Conservation (phyloP, 2,888 invertebrate genomes). For the Drosophila cracens region DNA sequence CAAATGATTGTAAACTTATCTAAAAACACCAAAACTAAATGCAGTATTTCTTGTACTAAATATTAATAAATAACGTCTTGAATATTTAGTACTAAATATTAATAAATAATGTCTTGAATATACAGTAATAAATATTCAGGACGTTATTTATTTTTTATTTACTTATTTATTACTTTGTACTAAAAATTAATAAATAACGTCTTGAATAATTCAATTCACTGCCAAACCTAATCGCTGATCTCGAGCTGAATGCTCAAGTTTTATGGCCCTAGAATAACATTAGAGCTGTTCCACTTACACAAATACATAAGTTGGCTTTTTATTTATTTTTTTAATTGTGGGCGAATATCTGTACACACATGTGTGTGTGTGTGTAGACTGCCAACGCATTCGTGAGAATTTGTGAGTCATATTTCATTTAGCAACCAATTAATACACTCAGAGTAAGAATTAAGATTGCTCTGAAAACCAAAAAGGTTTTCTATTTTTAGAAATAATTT, state of each 20-base stretch:
- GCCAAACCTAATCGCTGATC: slow-evolving; percentile 38
- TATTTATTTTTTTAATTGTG: slow-evolving; percentile 13
- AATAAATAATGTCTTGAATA: slow-evolving; percentile 30
- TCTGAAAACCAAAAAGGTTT: not conserved
- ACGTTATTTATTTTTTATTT: too few relatives aligned
- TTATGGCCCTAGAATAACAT: slow-evolving; percentile 69
- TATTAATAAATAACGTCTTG: slow-evolving; percentile 24
- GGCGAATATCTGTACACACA: not conserved
- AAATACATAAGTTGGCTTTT: slow-evolving; percentile 23
- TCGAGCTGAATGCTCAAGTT: slow-evolving; percentile 29
- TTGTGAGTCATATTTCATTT: slow-evolving; percentile 43
- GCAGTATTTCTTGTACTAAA: slow-evolving; percentile 7
- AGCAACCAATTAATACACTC: slow-evolving; percentile 29
- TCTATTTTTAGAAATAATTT: not conserved
- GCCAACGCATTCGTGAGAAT: slow-evolving; percentile 46
- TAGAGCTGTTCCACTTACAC: slow-evolving; percentile 70
- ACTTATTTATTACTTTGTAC: slow-evolving; percentile 1
- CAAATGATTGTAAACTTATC: slow-evolving; percentile 21
- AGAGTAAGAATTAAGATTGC: not conserved
- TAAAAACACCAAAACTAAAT: slow-evolving; percentile 32
- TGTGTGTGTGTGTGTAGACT: slow-evolving; percentile 5
- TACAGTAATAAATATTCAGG: too few relatives aligned
- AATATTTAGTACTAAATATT: slow-evolving; percentile 51
- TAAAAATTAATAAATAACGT: slow-evolving; percentile 16
- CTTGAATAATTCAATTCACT: slow-evolving; percentile 63